A percentile compares a stretch with the other conserved stretches of the same genome.
phyloP scores from a whole-genome alignment of 2,113 vertebrate genomes.

The Ranitomeya variabilis region DNA sequence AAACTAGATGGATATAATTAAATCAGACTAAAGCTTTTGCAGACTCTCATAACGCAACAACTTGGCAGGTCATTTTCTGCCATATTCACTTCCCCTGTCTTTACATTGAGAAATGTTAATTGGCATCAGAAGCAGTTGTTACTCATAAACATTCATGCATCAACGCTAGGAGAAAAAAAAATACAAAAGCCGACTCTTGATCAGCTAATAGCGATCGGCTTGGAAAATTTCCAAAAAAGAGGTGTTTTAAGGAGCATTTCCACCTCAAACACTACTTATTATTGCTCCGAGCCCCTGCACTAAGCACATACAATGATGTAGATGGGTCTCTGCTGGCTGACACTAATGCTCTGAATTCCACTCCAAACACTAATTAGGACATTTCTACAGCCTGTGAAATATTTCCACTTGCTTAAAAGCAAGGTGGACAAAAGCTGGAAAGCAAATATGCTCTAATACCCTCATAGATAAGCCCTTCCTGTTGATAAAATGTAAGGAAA shows the following conservation, averaged over 20 bases:
- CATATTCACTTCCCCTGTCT: constrained; percentile 52
- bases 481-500: neutral
- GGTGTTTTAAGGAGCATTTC: constrained; percentile 29
- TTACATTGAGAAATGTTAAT: constrained; percentile 58
- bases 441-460: neutral
- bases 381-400: constrained; percentile 24
- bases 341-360: constrained; percentile 21
- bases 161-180: constrained; percentile 28
- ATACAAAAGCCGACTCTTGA: constrained; percentile 28
- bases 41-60: constrained; percentile 31
- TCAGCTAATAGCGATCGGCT: constrained; percentile 41
- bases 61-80: constrained; percentile 58
- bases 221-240: constrained; percentile 43
- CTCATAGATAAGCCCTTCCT: neutral
- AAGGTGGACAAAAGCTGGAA: constrained; percentile 30
- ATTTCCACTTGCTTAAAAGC: constrained; percentile 23
- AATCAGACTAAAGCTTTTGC: constrained; percentile 53
- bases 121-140: constrained; percentile 47
- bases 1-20: constrained; percentile 59
- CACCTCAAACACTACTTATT: constrained; percentile 37
- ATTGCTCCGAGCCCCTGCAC: neutral
- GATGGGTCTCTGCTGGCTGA: constrained; percentile 8
- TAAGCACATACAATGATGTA: constrained; percentile 42
- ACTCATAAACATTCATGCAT: constrained; percentile 57
- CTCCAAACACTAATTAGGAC: constrained; percentile 34